phyloP scores from a whole-genome alignment of 2,888 invertebrate species.

The Fragum whitleyi region DNA sequence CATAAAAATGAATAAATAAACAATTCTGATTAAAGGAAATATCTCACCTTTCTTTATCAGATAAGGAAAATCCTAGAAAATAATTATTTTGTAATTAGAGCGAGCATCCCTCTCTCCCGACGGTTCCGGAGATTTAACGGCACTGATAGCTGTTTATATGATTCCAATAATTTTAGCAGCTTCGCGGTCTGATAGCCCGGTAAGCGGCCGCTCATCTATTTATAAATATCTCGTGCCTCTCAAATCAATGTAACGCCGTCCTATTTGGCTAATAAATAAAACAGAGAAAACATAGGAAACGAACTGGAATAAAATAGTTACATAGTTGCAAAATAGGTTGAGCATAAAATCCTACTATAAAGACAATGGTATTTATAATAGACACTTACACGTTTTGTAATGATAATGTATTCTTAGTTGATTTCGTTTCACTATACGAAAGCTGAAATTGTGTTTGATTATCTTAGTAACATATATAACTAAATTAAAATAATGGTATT shows the following conservation, averaged over 20 bases:
- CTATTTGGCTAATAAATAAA: neutral
- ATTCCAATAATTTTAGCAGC: neutral
- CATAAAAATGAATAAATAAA: no score
- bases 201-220: neutral
- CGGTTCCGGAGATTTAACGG: neutral
- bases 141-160: neutral
- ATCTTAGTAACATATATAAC: no score
- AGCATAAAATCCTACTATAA: no score
- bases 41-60: neutral
- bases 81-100: neutral
- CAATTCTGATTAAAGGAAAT: neutral
- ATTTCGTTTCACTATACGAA: no score
- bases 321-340: no score
- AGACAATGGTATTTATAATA: no score
- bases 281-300: no score
- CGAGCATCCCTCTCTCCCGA: neutral
- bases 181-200: slow-evolving; percentile 1
- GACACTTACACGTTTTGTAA: no score
- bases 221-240: neutral
- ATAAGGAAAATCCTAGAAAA: neutral
- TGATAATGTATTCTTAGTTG: no score
- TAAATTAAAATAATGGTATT: no score
- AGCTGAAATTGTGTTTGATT: no score
- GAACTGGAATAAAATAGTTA: no score
- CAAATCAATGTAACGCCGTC: neutral